A percentile compares a stretch with the other conserved stretches of the same genome.
Conservation (phyloP, 2,113 vertebrate genomes). For the Otocyon megalotis region DNA sequence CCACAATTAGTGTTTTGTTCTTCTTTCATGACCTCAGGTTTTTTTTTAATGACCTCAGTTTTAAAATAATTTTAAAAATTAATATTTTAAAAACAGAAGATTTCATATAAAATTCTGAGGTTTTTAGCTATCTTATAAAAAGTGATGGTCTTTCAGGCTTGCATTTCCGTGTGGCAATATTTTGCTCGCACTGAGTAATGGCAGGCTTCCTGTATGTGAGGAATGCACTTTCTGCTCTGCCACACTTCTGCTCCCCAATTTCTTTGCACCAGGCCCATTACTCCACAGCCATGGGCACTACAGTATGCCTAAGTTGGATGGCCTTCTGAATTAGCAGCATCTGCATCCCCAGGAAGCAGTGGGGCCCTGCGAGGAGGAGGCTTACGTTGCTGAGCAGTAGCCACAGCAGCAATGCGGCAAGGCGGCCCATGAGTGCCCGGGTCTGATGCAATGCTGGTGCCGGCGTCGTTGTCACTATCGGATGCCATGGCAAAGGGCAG, state of each 20-base stretch:
- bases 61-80: conserved; percentile 12
- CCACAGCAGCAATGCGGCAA: conserved; percentile 95
- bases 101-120: neutral
- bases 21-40: neutral
- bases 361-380: neutral
- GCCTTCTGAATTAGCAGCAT: neutral
- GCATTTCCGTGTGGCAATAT: neutral
- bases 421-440: conserved; percentile 96
- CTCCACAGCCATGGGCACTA: neutral
- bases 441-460: conserved; percentile 96
- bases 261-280: neutral
- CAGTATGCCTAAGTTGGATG: neutral
- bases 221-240: neutral
- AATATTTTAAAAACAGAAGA: neutral
- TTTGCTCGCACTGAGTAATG: too few species aligned
- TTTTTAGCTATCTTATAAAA: neutral
- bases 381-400: conserved; percentile 95
- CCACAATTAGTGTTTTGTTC: neutral
- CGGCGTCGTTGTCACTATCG: conserved; percentile 98
- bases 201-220: neutral
- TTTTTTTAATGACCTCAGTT: neutral
- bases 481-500: conserved; percentile 99
- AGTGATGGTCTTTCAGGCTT: neutral
- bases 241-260: neutral
- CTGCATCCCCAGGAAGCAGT: accelerated